Conservation (phyloP, 2,888 invertebrate genomes). For the Drosophila gaucha region DNA sequence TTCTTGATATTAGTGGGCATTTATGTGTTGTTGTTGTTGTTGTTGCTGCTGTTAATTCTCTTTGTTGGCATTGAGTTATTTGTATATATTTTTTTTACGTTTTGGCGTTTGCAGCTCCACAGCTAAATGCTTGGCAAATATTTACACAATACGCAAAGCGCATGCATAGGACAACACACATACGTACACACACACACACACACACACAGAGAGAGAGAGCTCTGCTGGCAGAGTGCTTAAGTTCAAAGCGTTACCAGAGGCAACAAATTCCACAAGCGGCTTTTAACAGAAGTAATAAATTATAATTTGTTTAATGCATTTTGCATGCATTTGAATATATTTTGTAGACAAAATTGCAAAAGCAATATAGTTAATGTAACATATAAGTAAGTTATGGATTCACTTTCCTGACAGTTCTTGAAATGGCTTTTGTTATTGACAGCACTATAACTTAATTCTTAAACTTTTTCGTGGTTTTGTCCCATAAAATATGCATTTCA, state of each 20-base stretch:
- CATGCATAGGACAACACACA: slow-evolving; percentile 51
- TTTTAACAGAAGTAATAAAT: background rate
- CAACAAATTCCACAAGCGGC: background rate
- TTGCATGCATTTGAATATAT: background rate
- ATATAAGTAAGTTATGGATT: background rate
- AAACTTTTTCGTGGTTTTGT: too few relatives aligned
- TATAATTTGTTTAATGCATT: slow-evolving; percentile 5
- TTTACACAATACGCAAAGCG: slow-evolving; percentile 61
- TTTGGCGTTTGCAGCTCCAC: slow-evolving; percentile 21
- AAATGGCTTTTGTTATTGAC: background rate
- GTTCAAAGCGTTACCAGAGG: slow-evolving; percentile 9
- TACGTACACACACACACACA: slow-evolving; percentile 8
- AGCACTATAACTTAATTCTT: too few relatives aligned
- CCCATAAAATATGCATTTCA: too few relatives aligned
- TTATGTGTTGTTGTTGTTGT: slow-evolving; percentile 14
- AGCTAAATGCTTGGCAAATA: slow-evolving; percentile 78
- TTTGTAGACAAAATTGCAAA: too few relatives aligned
- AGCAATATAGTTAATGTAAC: too few relatives aligned
- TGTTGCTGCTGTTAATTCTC: slow-evolving; percentile 39
- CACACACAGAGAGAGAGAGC: too few relatives aligned
- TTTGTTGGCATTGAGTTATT: slow-evolving; percentile 28
- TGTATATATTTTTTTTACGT: slow-evolving; percentile 12
- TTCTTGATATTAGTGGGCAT: slow-evolving; percentile 40
- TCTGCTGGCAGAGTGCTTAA: too few relatives aligned
- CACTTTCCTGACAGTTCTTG: too few relatives aligned